Base-by-base conservation (phyloP, 1,140 invertebrate genomes). In the Procambarus clarkii region DNA sequence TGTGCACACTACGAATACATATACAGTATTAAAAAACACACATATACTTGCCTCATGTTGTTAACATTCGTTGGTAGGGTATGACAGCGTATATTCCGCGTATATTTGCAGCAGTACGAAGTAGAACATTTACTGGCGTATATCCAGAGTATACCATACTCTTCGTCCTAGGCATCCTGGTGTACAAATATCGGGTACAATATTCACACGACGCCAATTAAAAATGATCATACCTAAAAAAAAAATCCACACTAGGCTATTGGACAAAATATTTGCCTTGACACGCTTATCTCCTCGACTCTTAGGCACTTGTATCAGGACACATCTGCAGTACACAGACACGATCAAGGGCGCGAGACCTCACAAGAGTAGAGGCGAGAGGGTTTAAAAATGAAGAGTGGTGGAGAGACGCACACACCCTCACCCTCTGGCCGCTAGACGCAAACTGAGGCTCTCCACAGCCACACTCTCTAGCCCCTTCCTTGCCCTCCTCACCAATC, bases 241-340 rank as follows among this genome's bases (percentile, higher is more conserved):
- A 9, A 58, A 15, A 18, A 18, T 69, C 13, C 64, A 69, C 18
- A 69, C 64, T 21, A 21, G 64, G 64, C 21, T 21, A 15, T 18
- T 18, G 11, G 9, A 69, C 13, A 8, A 58, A 18, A 13, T 69
- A 69, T 69, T 69, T 21, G 11, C 18, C 4, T 18, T 69, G 18
- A 18, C 64, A 69, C 64, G 7, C 7, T 58, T 58, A 69, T 18
- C 18, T 1, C 54, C 54, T 58, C 54, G 54, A 58, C 54, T 69
- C 64, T 69, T 69, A 48, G 44, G 78, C 78, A 79, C 78, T 79
- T 79, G 78, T 79, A 79, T 79, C 78, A 48, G 78, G 45, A 48
- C 78, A 79, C 45, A 79, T 79, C 78, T 79, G 78, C 78, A 79
- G 50, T 8, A 79, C 44, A 79, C 78, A 79, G 78, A 79, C 78